phyloP scores from a whole-genome alignment of 2,113 vertebrate genomes.

The Nycticryphes semicollaris region DNA sequence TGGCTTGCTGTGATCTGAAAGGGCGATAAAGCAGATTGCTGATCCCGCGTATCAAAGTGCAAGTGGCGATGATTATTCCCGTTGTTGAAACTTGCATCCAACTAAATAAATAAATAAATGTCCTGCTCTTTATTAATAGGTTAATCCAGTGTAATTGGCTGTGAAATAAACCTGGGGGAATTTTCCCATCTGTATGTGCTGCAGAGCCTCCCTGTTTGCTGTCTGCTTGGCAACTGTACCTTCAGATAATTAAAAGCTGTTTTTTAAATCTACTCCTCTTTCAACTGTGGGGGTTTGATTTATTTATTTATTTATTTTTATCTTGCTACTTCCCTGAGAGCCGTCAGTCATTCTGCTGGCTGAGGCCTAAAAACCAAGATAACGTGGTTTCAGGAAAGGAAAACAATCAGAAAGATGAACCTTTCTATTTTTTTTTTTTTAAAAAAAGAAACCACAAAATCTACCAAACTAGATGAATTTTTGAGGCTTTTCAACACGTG shows the following conservation, averaged over 20 bases:
- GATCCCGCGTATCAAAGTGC: not conserved
- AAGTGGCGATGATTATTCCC: not conserved
- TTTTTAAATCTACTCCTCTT: not conserved
- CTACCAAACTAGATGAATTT: not conserved
- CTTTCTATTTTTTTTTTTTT: not conserved
- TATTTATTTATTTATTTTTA: not conserved
- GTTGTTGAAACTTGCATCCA: slow-evolving; percentile 25
- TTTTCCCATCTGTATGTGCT: not conserved
- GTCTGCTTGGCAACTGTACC: not conserved
- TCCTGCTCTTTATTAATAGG: not conserved
- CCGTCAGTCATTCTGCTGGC: not conserved
- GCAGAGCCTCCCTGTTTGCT: not conserved
- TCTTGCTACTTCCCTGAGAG: not conserved
- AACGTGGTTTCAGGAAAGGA: not conserved
- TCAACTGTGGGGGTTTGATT: not conserved
- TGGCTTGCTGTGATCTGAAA: not conserved
- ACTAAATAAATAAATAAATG: no score
- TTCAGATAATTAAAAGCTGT: slow-evolving; percentile 44
- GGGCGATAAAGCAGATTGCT: not conserved
- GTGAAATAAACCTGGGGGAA: slow-evolving; percentile 37
- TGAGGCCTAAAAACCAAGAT: not conserved
- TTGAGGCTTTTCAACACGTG: not conserved
- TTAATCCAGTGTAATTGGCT: slow-evolving; percentile 33
- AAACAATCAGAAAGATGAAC: not conserved
- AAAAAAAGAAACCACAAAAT: not conserved